Percentiles rank a stretch among this genome's conserved stretches.
These are phyloP conservation scores for Dicycla oo DNA, from an alignment of 2,888 invertebrate species.

Conservation along the genomic window DNA sequence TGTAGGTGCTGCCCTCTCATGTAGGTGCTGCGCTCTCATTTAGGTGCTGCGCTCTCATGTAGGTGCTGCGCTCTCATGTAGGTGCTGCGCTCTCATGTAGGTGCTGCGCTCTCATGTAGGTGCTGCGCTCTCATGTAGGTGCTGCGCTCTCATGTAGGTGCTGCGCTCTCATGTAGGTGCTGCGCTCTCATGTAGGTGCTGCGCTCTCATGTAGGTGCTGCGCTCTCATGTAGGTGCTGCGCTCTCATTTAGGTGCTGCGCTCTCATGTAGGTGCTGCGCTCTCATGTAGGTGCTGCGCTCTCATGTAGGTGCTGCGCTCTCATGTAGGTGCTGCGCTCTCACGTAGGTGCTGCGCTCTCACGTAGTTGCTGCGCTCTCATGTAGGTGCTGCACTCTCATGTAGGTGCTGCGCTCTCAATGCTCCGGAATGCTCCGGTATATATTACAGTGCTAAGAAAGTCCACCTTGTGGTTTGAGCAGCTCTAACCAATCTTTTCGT, in stretches of 20 bases:
- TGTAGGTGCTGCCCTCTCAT: no score
- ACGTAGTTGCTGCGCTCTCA: background rate
- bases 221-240: no score
- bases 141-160: no score
- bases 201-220: background rate
- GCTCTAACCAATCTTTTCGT: background rate
- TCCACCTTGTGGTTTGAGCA: background rate
- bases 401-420: background rate
- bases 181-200: no score
- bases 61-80: no score
- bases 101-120: no score
- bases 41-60: no score
- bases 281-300: background rate
- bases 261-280: background rate
- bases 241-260: no score
- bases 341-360: background rate
- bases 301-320: background rate
- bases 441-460: background rate
- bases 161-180: background rate
- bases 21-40: background rate
- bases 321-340: background rate
- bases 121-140: background rate
- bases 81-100: background rate
- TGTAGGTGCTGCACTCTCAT: no score
- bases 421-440: background rate